Evolutionary conservation across 2,797 vertebrate genomes (phyloP).

Genomic region (Enteromius afrohamiltoni): DNA sequence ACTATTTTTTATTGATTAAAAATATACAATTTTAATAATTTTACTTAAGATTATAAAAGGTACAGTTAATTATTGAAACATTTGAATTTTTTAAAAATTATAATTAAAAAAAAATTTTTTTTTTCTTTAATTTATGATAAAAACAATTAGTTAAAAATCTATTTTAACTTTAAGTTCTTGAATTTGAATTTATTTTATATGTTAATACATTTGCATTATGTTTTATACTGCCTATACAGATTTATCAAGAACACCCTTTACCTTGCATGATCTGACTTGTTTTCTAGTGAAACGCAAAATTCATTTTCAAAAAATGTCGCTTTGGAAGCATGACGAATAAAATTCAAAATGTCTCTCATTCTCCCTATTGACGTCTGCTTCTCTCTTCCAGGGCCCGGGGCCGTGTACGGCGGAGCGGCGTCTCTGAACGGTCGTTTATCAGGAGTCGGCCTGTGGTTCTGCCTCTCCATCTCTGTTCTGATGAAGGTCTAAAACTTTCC

Average conservation of each 20-base stretch:
- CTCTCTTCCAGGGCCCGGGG: constrained; percentile 75
- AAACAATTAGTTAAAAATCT: not conserved
- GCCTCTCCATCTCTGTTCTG: constrained; percentile 74
- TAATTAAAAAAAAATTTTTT: too few species aligned
- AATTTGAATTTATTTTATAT: not conserved
- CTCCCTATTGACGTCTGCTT: not conserved
- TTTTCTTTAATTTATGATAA: not conserved
- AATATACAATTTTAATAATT: too few species aligned
- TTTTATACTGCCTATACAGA: not conserved
- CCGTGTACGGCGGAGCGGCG: constrained; percentile 72
- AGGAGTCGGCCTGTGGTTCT: constrained; percentile 69
- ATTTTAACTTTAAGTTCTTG: not conserved
- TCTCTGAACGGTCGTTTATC: constrained; percentile 68
- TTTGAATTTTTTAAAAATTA: too few species aligned
- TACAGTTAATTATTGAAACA: too few species aligned
- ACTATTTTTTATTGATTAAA: too few species aligned
- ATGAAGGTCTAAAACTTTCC: constrained; percentile 74
- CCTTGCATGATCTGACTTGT: not conserved
- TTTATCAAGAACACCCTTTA: not conserved
- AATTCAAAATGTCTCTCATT: constrained; percentile 11
- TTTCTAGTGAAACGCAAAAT: not conserved
- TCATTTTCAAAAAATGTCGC: not conserved
- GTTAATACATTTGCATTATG: not conserved
- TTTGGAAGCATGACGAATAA: not conserved
- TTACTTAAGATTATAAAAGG: too few species aligned